Conservation (phyloP, 2,797 vertebrate genomes). For the Coregonus sp. region DNA sequence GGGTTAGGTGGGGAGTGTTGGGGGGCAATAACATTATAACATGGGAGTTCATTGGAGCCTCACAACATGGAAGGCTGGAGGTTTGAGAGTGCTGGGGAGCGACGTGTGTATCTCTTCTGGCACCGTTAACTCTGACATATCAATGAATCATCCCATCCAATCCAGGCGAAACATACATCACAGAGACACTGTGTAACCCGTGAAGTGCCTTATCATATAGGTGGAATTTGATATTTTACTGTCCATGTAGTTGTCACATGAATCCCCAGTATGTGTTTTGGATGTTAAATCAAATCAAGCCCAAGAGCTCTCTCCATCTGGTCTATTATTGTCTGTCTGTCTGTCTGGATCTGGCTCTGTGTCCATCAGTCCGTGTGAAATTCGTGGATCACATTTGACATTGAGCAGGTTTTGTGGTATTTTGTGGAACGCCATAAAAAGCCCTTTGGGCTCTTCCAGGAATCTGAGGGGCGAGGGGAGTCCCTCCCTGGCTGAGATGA, state of each 20-base stretch:
- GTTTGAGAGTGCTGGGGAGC: constrained; percentile 42
- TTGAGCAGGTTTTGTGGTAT: neutral
- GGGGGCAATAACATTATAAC: constrained; percentile 44
- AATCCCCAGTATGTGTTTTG: neutral
- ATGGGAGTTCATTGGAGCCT: constrained; percentile 44
- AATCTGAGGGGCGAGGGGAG: neutral
- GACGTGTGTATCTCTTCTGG: constrained; percentile 2
- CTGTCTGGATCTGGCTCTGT: neutral
- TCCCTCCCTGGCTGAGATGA: constrained; percentile 12
- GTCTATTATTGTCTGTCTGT: constrained; percentile 1
- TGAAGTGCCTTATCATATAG: constrained; percentile 22
- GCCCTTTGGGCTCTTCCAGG: neutral
- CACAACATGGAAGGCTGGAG: constrained; percentile 34
- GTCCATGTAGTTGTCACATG: constrained; percentile 11
- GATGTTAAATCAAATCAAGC: constrained; percentile 26
- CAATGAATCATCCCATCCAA: constrained; percentile 42
- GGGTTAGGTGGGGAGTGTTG: constrained; percentile 5
- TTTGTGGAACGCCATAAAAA: no score
- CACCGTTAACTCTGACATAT: constrained; percentile 61
- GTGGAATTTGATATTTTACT: neutral
- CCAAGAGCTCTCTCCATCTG: neutral
- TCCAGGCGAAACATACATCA: neutral
- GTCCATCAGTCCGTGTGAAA: constrained; percentile 5
- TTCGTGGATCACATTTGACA: neutral
- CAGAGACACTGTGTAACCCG: neutral